These are phyloP conservation scores for Poicephalus gulielmi DNA, from an alignment of 2,113 vertebrate genomes.

Conservation along the genomic window DNA sequence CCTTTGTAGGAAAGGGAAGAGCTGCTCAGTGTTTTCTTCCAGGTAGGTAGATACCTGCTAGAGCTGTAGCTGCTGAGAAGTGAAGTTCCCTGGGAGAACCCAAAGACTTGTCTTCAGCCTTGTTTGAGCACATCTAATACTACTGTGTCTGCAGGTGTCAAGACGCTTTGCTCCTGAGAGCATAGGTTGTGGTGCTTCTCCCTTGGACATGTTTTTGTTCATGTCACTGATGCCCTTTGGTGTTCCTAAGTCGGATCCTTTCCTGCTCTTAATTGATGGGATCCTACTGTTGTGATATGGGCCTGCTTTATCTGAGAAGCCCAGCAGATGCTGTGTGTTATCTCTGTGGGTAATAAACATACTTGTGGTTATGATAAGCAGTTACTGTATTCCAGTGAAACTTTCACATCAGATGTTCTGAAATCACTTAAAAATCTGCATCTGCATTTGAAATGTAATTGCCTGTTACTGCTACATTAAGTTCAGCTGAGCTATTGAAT, in stretches of 20 bases:
- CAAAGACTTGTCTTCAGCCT: background rate
- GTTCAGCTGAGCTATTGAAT: background rate
- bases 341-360: background rate
- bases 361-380: background rate
- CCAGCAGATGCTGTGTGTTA: conserved; percentile 1
- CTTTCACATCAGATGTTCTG: background rate
- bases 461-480: background rate
- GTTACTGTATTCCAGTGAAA: background rate
- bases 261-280: background rate
- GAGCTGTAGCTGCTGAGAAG: background rate
- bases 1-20: background rate
- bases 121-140: background rate
- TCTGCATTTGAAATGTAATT: background rate
- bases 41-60: background rate
- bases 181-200: background rate
- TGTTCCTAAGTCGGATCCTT: background rate
- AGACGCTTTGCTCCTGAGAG: background rate
- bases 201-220: background rate
- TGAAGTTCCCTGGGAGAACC: background rate
- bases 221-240: background rate
- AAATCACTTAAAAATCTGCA: conserved; percentile 3
- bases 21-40: background rate
- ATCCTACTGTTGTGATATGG: background rate
- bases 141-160: background rate
- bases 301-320: conserved; percentile 8